A percentile compares a stretch with the other conserved stretches of the same genome.
Evolutionary conservation across 2,113 vertebrate species (phyloP).

Genomic region (Calyptomena viridis): DNA sequence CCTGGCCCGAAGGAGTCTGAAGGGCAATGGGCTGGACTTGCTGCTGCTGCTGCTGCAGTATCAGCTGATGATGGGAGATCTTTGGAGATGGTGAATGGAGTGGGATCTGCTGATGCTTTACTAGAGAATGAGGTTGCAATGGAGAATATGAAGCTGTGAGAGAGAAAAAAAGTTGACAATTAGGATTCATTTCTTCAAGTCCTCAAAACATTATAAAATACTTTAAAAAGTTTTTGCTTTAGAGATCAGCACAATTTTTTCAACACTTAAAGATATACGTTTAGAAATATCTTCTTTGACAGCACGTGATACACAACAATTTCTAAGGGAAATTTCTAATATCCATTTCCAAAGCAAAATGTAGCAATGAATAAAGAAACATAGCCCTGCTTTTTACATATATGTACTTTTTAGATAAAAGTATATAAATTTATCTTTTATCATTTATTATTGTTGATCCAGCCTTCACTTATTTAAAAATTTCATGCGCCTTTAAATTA

Average conservation of each 20-base stretch:
- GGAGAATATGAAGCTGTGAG: slow-evolving; percentile 82
- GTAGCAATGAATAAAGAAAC: neutral
- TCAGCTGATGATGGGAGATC: slow-evolving; percentile 86
- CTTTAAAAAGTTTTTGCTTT: slow-evolving; percentile 2
- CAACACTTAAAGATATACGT: neutral
- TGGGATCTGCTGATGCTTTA: slow-evolving; percentile 83
- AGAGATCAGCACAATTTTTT: neutral
- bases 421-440: neutral
- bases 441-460: neutral
- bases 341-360: neutral
- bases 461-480: neutral
- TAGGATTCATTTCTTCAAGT: slow-evolving; percentile 42
- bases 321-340: neutral
- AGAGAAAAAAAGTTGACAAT: slow-evolving; percentile 47
- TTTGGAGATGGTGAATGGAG: slow-evolving; percentile 79
- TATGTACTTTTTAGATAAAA: neutral
- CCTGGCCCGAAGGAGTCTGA: slow-evolving; percentile 77
- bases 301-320: neutral
- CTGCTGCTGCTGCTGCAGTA: slow-evolving; percentile 85
- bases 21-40: slow-evolving; percentile 88
- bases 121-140: slow-evolving; percentile 82
- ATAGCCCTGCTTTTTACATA: neutral
- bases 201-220: neutral
- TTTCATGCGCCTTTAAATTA: neutral
- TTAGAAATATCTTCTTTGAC: neutral